Base-by-base conservation (phyloP, 2,888 invertebrate genomes). In the Spodoptera exigua region DNA sequence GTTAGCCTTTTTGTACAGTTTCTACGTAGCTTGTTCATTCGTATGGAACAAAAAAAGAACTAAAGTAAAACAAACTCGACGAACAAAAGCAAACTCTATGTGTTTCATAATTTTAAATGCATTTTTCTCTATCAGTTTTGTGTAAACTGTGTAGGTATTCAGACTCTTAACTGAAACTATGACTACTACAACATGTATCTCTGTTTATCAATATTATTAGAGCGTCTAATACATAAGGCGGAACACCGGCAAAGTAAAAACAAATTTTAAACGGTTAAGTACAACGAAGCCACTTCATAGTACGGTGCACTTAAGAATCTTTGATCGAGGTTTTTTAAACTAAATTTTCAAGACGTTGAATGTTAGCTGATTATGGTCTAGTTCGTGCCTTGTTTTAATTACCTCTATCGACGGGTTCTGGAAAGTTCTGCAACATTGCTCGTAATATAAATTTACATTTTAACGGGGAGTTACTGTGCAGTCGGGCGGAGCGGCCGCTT, bases 381-480 rank as follows among this genome's bases (percentile, higher is more conserved):
- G 71, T 63, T 71, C 69, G 61, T 77, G 79, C 58, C 65, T 59
- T 61, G 70, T 76, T 78, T 83, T 84, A 81, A 84, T 83, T 80
- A 79, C 73, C 65, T 64, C 55, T 61, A 68, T 52, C 54, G 64
- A 70, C 74, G 61, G 62, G 74, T 59, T 49, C 64, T 45, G 54
- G 61, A 64, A 69, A 73, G 70, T 73, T 76, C 61, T 73, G 71
- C 73, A 76, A 74, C 79, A 79, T 78, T 69, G 80, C 70, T 79
- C 65, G 70, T 81, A 67, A 79, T 81, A 81, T 83, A 82, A 84
- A 87, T 87, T 87, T 83, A 77, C 86, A 85, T 86, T 81, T 87
- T 80, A 85, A 84, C 84, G 77, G 78, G 76, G 80, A 75, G 72
- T 80, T 79, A 82, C 78, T 79, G 80, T 85, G 85, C 85, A 86